Base-by-base conservation (phyloP, 2,797 vertebrate genomes). In the Poeciliopsis gracilis region DNA sequence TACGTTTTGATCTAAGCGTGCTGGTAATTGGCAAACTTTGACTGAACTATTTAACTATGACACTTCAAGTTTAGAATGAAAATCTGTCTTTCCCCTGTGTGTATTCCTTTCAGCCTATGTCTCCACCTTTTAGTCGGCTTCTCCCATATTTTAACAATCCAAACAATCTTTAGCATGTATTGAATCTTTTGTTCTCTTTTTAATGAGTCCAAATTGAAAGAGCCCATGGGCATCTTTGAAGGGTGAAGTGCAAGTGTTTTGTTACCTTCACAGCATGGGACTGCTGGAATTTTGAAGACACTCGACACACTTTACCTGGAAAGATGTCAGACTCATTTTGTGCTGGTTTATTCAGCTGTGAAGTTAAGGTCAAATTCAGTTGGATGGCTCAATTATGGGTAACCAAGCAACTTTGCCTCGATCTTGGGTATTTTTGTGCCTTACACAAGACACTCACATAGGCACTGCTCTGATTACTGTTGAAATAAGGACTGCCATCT, bases 321-420 rank as follows among this genome's bases (percentile, higher is more conserved):
- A 75, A 36, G 81, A 72, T 71, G 89, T 93, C 90, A 88, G 87
- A 61, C 69, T 75, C 18, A 86, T 90, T 94, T 94, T 94, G 92
- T 93, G 73, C 82, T 23, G 79, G 80, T 80, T 86, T 82, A 80
- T 89, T 94, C 86, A 75, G 86, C 89, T 89, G 92, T 92, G 82
- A 86, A 87, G 88, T 79, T 61, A 41, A 86, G 72, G 88, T 91
- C 88, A 80, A 49, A 76, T 83, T 73, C 82, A 89, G 79, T 90
- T 86, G 70, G 86, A 90, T 85, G 82, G 83, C 91, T 94, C 90
- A 89, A 90, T 94, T 92, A 92, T 82, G 33, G 79, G 72, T 45
- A 53, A 63, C 61, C 25, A 38, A 77, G 53, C 80, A 79, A 78
- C 83, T 81, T 77, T 69, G 74, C 77, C 75, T 80, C 43, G 1